Conservation (phyloP, 2,113 vertebrate species). For the Dendropsophus ebraccatus region DNA sequence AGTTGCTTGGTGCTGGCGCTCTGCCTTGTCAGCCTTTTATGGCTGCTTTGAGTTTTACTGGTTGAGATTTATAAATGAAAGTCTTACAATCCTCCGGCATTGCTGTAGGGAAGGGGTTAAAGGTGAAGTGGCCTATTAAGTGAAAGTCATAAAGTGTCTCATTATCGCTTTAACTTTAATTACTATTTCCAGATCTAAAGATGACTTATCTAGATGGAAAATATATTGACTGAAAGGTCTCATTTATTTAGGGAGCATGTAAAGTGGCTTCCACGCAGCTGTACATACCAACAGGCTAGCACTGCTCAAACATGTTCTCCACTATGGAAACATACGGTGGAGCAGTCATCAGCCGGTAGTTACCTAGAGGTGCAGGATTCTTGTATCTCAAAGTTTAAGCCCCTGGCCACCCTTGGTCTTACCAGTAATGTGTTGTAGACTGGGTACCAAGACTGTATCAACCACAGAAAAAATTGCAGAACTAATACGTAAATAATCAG, state of each 20-base stretch:
- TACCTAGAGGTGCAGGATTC: too few relatives aligned
- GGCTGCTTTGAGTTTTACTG: not conserved
- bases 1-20: constrained; percentile 9
- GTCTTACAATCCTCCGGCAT: not conserved
- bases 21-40: not conserved
- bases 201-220: not conserved
- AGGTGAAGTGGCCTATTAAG: constrained; percentile 1
- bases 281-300: not conserved
- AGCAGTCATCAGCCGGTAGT: too few relatives aligned
- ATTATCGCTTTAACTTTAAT: not conserved
- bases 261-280: not conserved
- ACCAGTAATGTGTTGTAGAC: not conserved
- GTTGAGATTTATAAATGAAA: not conserved
- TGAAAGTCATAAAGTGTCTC: not conserved
- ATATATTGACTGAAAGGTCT: not conserved
- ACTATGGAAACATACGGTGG: too few relatives aligned
- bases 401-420: not conserved
- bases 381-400: too few relatives aligned
- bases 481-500: too few relatives aligned
- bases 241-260: not conserved
- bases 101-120: not conserved
- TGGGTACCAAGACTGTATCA: not conserved
- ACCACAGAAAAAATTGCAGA: too few relatives aligned
- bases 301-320: not conserved
- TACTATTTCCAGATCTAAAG: constrained; percentile 1